phyloP scores from a whole-genome alignment of 2,797 vertebrate species.

The Gallirallus australis region DNA sequence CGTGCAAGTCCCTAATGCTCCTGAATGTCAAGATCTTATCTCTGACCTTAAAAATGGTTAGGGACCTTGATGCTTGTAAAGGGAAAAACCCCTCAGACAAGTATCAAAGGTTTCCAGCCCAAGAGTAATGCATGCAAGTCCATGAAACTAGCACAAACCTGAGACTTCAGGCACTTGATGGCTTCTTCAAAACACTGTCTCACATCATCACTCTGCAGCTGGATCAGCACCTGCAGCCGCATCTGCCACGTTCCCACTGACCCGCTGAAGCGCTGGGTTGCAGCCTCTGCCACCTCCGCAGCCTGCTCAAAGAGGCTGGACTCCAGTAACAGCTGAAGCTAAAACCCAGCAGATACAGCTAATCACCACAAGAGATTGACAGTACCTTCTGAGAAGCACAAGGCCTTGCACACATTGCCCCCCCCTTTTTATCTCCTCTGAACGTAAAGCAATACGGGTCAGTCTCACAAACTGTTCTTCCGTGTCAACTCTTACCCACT shows the following conservation, averaged over 20 bases:
- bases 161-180: conserved; percentile 80
- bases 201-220: conserved; percentile 73
- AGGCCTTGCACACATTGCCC: background rate
- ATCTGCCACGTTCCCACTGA: conserved; percentile 85
- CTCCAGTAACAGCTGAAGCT: conserved; percentile 75
- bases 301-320: conserved; percentile 74
- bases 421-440: background rate
- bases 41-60: background rate
- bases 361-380: background rate
- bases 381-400: background rate
- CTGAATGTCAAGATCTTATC: background rate
- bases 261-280: conserved; percentile 77
- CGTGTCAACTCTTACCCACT: conserved; percentile 86
- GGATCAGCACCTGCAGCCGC: conserved; percentile 84
- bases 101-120: background rate
- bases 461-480: background rate
- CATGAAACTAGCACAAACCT: conserved; percentile 79
- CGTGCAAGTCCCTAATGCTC: background rate
- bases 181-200: conserved; percentile 86
- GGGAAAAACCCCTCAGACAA: background rate
- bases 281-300: conserved; percentile 80
- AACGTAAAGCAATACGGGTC: background rate
- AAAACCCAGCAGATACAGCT: background rate
- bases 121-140: background rate
- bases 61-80: background rate